Base-by-base conservation (phyloP, 2,888 invertebrate genomes). In the Eristalis intricaria region DNA sequence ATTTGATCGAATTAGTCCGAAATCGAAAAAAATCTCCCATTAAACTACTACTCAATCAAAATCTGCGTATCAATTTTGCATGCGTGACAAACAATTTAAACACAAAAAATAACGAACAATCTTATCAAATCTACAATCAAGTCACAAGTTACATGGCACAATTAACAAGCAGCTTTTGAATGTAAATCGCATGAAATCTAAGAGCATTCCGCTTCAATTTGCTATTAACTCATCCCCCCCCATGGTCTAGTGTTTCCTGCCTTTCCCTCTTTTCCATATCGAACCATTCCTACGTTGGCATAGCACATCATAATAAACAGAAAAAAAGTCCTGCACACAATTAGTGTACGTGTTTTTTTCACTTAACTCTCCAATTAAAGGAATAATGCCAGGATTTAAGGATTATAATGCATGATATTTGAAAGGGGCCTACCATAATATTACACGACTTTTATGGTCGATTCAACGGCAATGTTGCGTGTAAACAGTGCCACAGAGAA, bases 391-490 rank as follows among this genome's bases (percentile, higher is more conserved):
- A 50, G 8, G 50, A 50, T 50, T 50, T 50, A 50, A 50, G 19
- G 19, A n/a, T 7, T 19, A 50, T 50, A 50, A 50, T 50, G 50
- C 60, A 60, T 29, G 60, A 11, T 5, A 26, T 40, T 22, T 1
- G 29, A 64, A 26, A 66, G 29, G 32, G 58, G 19, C 32, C 66
- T 61, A 71, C 60, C 65, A 40, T 26, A 43, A 61, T 73, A 23
- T 73, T 35, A 43, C 71, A 77, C 32, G 23, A 19, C 22, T 64
- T 81, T 70, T 29, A 75, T 69, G 40, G 58, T 4, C n/a, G 26
- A n/a, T 58, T 75, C 69, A 26, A 75, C 64, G 40, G 58, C 69
- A 65, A 75, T 58, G 23, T 81, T 56, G 81, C 81, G 58, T 81
- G 80, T 63, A 19, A 40, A 64, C 32, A 2, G 69, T 43, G 38